Evolutionary conservation across 2,113 vertebrate genomes (phyloP).

Genomic region (Leuciscus idus): DNA sequence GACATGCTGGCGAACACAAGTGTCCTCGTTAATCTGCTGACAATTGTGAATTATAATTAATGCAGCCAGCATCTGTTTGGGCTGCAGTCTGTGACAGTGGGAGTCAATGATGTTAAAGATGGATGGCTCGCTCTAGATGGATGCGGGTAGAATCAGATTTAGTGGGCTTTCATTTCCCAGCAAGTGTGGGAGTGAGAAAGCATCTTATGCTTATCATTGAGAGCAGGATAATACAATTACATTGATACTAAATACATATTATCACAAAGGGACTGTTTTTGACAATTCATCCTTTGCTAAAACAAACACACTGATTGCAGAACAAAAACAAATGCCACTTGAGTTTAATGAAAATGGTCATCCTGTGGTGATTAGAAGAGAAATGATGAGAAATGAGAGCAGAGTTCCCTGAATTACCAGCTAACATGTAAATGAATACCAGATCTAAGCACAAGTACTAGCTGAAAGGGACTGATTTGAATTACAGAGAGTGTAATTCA

Average conservation of each 20-base stretch:
- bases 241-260: not conserved
- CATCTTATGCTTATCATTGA: conserved; percentile 15
- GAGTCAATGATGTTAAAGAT: conserved; percentile 56
- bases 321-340: not conserved
- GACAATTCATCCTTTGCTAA: conserved; percentile 2
- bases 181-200: conserved; percentile 28
- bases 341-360: not conserved
- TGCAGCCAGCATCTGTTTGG: conserved; percentile 48
- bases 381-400: conserved; percentile 8
- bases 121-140: conserved; percentile 42
- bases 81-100: conserved; percentile 46
- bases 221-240: conserved; percentile 8
- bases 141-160: conserved; percentile 33
- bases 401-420: not conserved
- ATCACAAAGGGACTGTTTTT: not conserved
- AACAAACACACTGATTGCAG: not conserved
- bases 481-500: not conserved
- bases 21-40: conserved; percentile 60
- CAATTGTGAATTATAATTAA: conserved; percentile 61
- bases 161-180: conserved; percentile 31
- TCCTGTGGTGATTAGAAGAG: not conserved
- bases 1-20: conserved; percentile 46
- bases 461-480: not conserved
- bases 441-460: not conserved
- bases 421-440: not conserved